These are phyloP conservation scores for Xanthia icteritia DNA, from an alignment of 2,888 invertebrate genomes.

Conservation along the genomic window DNA sequence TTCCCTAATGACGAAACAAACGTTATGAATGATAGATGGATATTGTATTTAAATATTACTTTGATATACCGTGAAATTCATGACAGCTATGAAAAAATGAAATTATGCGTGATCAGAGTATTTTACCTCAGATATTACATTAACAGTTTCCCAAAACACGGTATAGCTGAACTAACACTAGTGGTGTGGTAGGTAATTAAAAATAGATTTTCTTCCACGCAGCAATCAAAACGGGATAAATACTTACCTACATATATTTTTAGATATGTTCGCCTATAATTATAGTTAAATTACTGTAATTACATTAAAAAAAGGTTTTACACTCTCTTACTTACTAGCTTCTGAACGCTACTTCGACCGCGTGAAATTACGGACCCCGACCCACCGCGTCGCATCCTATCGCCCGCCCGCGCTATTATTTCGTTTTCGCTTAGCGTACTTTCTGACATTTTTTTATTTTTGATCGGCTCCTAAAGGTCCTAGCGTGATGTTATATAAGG, in stretches of 20 bases:
- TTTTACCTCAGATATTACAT: constrained; percentile 57
- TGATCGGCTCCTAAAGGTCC: no score
- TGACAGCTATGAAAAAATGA: constrained; percentile 36
- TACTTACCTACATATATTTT: constrained; percentile 25
- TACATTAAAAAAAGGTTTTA: not conserved
- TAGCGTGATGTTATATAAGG: no score
- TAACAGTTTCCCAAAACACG: constrained; percentile 43
- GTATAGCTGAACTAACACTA: constrained; percentile 32
- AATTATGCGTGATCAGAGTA: constrained; percentile 17
- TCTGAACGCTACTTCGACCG: not conserved
- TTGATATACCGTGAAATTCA: constrained; percentile 26
- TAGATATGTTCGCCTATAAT: constrained; percentile 39
- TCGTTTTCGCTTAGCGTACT: no score
- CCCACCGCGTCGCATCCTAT: no score
- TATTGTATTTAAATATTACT: constrained; percentile 17
- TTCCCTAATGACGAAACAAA: not conserved
- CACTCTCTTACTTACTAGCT: not conserved
- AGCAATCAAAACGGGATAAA: constrained; percentile 51
- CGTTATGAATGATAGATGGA: not conserved
- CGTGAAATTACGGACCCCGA: no score
- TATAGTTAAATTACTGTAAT: constrained; percentile 32
- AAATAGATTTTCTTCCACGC: constrained; percentile 73
- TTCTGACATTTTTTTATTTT: no score
- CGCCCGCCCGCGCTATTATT: no score
- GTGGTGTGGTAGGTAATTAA: constrained; percentile 70